Evolutionary conservation across 1,140 invertebrate species (phyloP), one percentile per base, ranked within the genome.

Genomic region (Zaprionus taronus): DNA sequence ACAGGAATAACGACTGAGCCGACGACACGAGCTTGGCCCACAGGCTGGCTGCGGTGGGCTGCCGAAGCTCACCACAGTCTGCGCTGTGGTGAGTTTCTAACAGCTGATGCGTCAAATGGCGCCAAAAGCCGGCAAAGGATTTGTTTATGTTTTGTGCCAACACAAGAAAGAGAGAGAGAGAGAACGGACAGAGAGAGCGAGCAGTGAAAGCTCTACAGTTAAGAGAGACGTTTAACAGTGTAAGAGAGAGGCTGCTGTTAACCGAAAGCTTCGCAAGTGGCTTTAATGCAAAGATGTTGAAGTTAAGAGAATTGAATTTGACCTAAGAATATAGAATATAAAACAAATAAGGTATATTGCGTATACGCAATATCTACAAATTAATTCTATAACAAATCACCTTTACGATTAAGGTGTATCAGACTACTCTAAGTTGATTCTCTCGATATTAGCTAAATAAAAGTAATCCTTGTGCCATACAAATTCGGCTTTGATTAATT

Each of bases 1-100:
- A 81, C 70, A 77, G 65, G 72, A 80, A 85, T 79, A 82, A 85
- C 81, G 85, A 89, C 85, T 89, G 66, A 81, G 63, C 53, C 73
- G 34, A 55, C 64, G 38, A 64, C 44, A 80, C 65, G 60, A 58
- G 62, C 74, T 58, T 65, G 68, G 68, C 71, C 73, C 79, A 90
- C 73, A 65, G 69, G 76, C 72, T 71, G 85, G 71, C 79, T 85
- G 74, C 69, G 69, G 47, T 53, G 20, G 41, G 68, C 9, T 51
- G 36, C 15, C 49, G 34, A 41, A 73, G 74, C 24, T 73, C 84
- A 89, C 81, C 84, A 81, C 75, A 51, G 63, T 51, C 57, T 38
- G 15, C 47, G 56, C 17, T 60, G 53, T 57, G 51, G 36, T 71
- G 80, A 63, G 63, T 41, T 71, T 24, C 34, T n/a, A 84, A 72